Percentiles rank a stretch among this genome's conserved stretches.
These are phyloP conservation scores for Pyxicephalus adspersus DNA, from an alignment of 2,113 vertebrate species.

Conservation along the genomic window DNA sequence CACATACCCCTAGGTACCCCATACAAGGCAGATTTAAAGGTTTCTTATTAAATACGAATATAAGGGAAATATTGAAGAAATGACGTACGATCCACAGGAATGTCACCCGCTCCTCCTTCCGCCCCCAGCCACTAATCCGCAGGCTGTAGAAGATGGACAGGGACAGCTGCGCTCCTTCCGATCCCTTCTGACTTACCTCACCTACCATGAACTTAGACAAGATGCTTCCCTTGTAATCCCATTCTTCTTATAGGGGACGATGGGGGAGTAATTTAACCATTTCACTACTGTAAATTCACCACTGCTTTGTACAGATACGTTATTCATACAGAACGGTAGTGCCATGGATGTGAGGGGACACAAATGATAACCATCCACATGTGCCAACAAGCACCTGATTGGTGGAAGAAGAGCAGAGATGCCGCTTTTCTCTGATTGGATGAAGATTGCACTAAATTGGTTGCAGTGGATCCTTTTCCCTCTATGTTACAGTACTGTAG, in stretches of 20 bases:
- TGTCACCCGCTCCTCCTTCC: constrained; percentile 58
- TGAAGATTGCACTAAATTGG: no score
- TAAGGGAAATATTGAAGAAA: constrained; percentile 14
- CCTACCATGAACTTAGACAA: constrained; percentile 50
- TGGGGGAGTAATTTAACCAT: constrained; percentile 34
- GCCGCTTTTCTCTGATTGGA: no score
- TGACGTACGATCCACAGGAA: constrained; percentile 66
- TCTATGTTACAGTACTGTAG: no score
- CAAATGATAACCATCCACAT: no score
- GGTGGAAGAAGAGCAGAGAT: no score
- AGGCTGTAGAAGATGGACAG: constrained; percentile 59
- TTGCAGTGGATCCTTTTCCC: no score
- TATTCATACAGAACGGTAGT: no score
- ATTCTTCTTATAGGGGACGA: constrained; percentile 9
- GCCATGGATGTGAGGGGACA: no score
- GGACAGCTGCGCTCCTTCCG: constrained; percentile 68
- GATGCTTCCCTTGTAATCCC: background rate
- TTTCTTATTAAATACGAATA: background rate
- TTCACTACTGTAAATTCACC: no score
- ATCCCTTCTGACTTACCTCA: constrained; percentile 55
- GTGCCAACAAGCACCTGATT: no score
- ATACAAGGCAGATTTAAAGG: background rate
- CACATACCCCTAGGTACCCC: background rate
- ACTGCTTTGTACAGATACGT: no score
- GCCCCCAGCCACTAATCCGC: constrained; percentile 59